These are phyloP conservation scores for Pandemis heparana DNA, from an alignment of 2,888 invertebrate genomes.

Conservation along the genomic window DNA sequence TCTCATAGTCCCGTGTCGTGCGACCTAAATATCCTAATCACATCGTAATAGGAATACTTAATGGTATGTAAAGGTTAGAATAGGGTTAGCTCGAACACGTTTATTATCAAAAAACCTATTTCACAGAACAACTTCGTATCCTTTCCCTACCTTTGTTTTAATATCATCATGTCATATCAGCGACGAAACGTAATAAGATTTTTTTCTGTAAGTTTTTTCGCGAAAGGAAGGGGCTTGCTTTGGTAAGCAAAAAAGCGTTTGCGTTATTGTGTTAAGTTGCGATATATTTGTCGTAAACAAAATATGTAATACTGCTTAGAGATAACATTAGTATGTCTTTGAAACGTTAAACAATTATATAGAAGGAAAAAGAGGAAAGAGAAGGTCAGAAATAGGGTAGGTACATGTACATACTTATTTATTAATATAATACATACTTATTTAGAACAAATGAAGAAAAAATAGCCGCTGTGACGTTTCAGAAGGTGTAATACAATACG, in stretches of 20 bases:
- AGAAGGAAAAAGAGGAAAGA: too few relatives aligned
- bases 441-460: too few relatives aligned
- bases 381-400: too few relatives aligned
- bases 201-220: constrained; percentile 11
- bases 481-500: too few relatives aligned
- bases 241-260: neutral
- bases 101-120: constrained; percentile 32
- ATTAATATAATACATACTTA: too few relatives aligned
- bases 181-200: constrained; percentile 30
- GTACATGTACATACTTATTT: too few relatives aligned
- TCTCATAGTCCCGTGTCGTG: neutral
- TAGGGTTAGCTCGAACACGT: neutral
- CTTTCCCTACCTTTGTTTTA: constrained; percentile 42
- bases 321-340: neutral
- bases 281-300: neutral
- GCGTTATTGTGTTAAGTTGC: neutral
- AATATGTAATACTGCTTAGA: neutral
- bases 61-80: constrained; percentile 17
- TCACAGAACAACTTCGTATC: constrained; percentile 40
- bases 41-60: constrained; percentile 28
- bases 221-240: constrained; percentile 8
- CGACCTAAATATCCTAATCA: constrained; percentile 10
- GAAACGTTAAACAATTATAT: neutral
- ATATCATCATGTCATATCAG: constrained; percentile 43
- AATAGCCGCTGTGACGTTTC: too few relatives aligned